Evolutionary conservation across 1,140 invertebrate genomes (phyloP), one percentile per base, ranked within the genome.

Genomic region (Olivierus martensii): DNA sequence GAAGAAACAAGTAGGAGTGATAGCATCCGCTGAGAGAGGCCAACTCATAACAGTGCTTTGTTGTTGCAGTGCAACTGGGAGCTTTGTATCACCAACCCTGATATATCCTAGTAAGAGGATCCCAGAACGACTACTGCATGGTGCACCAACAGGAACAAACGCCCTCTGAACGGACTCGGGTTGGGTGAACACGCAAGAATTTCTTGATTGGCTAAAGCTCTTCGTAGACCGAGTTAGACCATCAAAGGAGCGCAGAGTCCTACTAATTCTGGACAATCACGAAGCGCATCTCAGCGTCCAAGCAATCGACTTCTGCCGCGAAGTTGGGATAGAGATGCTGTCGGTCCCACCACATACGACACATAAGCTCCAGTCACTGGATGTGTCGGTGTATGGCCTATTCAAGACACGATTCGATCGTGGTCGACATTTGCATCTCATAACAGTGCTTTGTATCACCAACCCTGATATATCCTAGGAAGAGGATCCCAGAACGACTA

Each of bases 261-360:
- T 72, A 15, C 51, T 72, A 15, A 48, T 73, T 7, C 54, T 67
- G 35, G 69, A 74, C 56, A 72, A 71, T 56, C 69, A 69, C 57
- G 54, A 58, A 15, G 61, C 56, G 12, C 68, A 72, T 55, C 35
- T 65, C 0, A 38, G 18, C 17, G 43, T 67, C 43, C 56, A 62
- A 36, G 53, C 51, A 49, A 52, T 65, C 14, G 59, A 65, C 46
- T 67, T 56, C 59, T 38, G 47, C 4, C 59, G 49, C 34, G 47
- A 48, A 48, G 45, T 54, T 58, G 58, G 62, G 37, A 46, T 63
- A 17, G 53, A 56, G 37, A 43, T 63, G 15, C 57, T 59, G 50
- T 46, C 61, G 11, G 49, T 64, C 50, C 61, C 59, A 5, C 61
- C 62, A 11, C 61, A 60, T 47, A 64, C 62, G 37, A 56, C 52